Base-by-base conservation (phyloP, 2,797 vertebrate genomes). In the Bryconaethiops microstoma region DNA sequence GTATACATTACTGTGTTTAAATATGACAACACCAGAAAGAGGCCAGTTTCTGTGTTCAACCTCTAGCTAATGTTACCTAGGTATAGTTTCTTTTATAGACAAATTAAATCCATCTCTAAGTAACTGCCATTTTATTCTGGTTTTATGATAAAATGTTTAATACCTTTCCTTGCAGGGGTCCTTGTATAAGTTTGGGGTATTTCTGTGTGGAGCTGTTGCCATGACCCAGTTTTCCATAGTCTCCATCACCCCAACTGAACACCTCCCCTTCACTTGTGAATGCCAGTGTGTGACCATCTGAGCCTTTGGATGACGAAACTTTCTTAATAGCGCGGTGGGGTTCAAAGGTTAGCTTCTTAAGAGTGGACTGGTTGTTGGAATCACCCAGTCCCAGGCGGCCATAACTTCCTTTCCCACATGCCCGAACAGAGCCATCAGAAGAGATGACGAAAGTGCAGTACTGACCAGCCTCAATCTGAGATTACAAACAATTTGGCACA, bases 171-270 rank as follows among this genome's bases (percentile, higher is more conserved):
- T 94, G 93, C 14, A 95, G 92, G 1, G 94, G 94, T 21, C 95
- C 95, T 86, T 95, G 94, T 88, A 95, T 95, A 1, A 95, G 91
- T 89, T 95, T 95, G 19, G 95, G 95, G 87, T 95, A 95, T 76
- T 95, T 95, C 90, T 95, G 95, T 1, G 95, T 95, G 0, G 95
- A 95, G 86, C 95, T 95, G 91, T 95, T 95, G 4, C 95, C 95
- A 21, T 95, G 95, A 39, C 95, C 95, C 81, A 95, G 93, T 82
- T 95, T 95, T 23, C 95, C 95, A 42, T 95, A 95, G 80, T 95
- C 95, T 2, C 94, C 95, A 55, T 95, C 95, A 0, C 95, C 95
- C 94, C 95, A 95, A 90, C 94, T 95, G 91, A 95, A 95, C 71
- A 95, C 87, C 86, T 95, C 95, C 0, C 95, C 95, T 89, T 95